Evolutionary conservation across 2,113 vertebrate genomes (phyloP), one percentile per base, ranked within the genome.

Genomic region (Malurus melanocephalus): DNA sequence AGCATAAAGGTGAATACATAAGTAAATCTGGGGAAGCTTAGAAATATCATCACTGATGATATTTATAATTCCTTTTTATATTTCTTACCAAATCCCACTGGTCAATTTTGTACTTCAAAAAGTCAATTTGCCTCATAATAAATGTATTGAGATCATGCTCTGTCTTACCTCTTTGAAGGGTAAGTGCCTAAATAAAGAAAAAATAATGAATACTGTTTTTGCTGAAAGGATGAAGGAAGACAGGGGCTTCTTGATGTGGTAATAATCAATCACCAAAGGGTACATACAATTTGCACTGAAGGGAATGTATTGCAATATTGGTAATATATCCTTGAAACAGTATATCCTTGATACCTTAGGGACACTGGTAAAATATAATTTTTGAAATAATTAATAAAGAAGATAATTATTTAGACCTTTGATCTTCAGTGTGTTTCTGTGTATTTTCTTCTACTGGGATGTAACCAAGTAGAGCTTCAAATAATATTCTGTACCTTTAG

Each of bases 81-180:
- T 64, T 82, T 80, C 33, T 48, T 81, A 71, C 10, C 12, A 81
- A 89, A 83, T 80, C 42, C 69, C 2, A 0, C 43, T 94, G 59
- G 73, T 73, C 73, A 93, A 78, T 91, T 89, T 91, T 57, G 53
- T 60, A 30, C 61, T 88, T 75, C 52, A 87, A 17, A 80, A 95
- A 83, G 45, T 81, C 75, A 52, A 45, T 38, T 72, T 85, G 79
- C 32, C 32, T 69, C 7, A 60, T 87, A 84, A 56, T 61, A 78
- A 78, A 42, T 69, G 6, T 64, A 26, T 82, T 91, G 19, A 80
- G 66, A 78, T 61, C 68, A 32, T 66, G 12, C 26, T 91, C 73
- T 42, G 3, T 45, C 56, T 30, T 74, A 75, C 27, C 51, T 79
- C 28, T 81, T 57, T 51, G 72, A 75, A 78, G 35, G n/a, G 2